A percentile compares a stretch with the other conserved stretches of the same genome.
These are phyloP conservation scores for Cynoglossus semilaevis DNA, from an alignment of 2,113 vertebrate species.

Conservation along the genomic window DNA sequence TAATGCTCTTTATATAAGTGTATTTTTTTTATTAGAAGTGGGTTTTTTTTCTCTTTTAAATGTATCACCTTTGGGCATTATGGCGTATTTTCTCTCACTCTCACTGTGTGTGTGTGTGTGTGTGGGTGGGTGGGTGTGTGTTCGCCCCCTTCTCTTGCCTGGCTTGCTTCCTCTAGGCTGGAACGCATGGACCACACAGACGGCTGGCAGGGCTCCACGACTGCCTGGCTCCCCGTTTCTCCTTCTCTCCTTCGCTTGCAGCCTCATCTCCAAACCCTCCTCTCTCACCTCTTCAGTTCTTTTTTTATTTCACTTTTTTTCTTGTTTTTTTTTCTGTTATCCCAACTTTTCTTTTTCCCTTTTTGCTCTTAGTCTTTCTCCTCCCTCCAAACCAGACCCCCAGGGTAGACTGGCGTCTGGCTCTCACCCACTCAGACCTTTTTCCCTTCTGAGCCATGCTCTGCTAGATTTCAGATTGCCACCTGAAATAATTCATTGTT, in stretches of 20 bases:
- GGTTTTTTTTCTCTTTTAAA: slow-evolving; percentile 55
- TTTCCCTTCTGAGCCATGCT: slow-evolving; percentile 35
- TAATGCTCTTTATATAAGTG: slow-evolving; percentile 40
- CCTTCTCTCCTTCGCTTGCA: slow-evolving; percentile 39
- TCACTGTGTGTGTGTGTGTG: slow-evolving; percentile 27
- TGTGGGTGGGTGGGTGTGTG: slow-evolving; percentile 38
- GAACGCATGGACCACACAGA: slow-evolving; percentile 82
- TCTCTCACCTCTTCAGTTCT: slow-evolving; percentile 24
- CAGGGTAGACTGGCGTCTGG: slow-evolving; percentile 49
- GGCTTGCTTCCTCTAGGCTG: slow-evolving; percentile 75
- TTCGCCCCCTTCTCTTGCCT: slow-evolving; percentile 66
- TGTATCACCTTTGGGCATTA: slow-evolving; percentile 57
- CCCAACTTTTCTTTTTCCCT: slow-evolving; percentile 17
- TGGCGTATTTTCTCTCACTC: slow-evolving; percentile 25
- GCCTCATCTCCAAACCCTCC: slow-evolving; percentile 52
- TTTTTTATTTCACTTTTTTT: slow-evolving; percentile 6
- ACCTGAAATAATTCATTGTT: slow-evolving; percentile 77
- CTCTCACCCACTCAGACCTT: slow-evolving; percentile 44
- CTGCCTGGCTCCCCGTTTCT: slow-evolving; percentile 69
- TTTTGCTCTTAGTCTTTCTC: slow-evolving; percentile 2
- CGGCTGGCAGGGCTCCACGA: slow-evolving; percentile 77
- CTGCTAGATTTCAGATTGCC: slow-evolving; percentile 56
- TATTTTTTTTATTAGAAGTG: slow-evolving; percentile 46
- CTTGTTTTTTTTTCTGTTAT: slow-evolving; percentile 31
- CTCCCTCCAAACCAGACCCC: slow-evolving; percentile 49